phyloP scores from a whole-genome alignment of 1,140 invertebrate species.

The Diuraphis noxia region DNA sequence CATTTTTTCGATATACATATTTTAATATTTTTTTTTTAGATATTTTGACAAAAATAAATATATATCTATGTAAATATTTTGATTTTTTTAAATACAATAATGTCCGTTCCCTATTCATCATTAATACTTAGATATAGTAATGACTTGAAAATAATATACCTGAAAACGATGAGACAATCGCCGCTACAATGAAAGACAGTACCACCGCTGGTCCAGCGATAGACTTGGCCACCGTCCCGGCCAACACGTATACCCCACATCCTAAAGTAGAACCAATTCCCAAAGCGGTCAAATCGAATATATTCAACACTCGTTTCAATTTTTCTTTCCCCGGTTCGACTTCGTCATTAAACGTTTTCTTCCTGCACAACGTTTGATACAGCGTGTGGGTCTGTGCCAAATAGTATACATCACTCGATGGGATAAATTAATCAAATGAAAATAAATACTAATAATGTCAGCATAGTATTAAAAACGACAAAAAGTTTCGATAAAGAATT shows the following conservation, averaged over 20 bases:
- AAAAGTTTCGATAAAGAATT: background rate
- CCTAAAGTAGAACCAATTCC: conserved; percentile 88
- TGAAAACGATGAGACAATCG: conserved; percentile 84
- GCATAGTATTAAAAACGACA: background rate
- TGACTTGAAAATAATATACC: conserved; percentile 63
- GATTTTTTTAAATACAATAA: too few species aligned
- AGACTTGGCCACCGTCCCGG: conserved; percentile 82
- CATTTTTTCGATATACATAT: too few species aligned
- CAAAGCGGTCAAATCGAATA: conserved; percentile 78
- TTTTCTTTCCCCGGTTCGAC: conserved; percentile 58
- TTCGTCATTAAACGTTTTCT: conserved; percentile 1
- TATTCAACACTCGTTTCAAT: conserved; percentile 73
- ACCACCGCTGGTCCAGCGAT: conserved; percentile 84
- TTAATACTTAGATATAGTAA: too few species aligned
- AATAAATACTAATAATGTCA: background rate
- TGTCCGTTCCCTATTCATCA: too few species aligned
- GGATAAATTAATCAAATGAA: background rate
- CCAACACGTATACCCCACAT: conserved; percentile 89
- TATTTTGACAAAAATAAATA: too few species aligned
- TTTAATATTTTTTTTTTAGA: too few species aligned
- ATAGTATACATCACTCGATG: background rate
- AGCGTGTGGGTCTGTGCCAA: conserved; percentile 23
- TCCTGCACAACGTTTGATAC: conserved; percentile 54
- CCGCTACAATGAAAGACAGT: conserved; percentile 85
- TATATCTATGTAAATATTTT: too few species aligned